Evolutionary conservation across 2,113 vertebrate genomes (phyloP).

Genomic region (Echinops telfairi): DNA sequence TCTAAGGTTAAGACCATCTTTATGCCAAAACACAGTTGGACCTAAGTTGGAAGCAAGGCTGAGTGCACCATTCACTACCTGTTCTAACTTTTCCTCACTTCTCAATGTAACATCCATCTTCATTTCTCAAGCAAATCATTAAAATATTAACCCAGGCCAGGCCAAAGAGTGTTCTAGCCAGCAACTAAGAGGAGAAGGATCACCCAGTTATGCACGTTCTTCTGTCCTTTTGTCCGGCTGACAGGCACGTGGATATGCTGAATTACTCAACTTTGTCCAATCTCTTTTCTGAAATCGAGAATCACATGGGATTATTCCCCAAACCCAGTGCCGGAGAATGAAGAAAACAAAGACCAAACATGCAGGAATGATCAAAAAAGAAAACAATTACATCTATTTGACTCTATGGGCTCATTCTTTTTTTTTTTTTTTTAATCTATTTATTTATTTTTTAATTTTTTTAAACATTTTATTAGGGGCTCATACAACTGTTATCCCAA

Average conservation of each 20-base stretch:
- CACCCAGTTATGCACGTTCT: background rate
- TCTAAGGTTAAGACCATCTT: background rate
- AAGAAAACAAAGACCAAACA: conserved; percentile 5
- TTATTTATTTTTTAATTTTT: no score
- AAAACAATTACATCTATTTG: no score
- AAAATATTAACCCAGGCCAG: background rate
- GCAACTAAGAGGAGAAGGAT: background rate
- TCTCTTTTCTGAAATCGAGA: background rate
- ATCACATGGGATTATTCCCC: background rate
- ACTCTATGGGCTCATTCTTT: no score
- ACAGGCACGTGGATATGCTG: background rate
- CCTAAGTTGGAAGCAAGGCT: background rate
- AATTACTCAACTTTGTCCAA: background rate
- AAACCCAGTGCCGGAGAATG: background rate
- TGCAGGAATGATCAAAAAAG: no score
- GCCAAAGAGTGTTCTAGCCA: background rate
- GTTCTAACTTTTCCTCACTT: background rate
- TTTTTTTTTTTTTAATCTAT: no score
- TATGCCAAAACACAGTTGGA: background rate
- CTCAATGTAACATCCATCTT: background rate
- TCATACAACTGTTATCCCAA: no score
- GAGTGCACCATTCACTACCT: background rate
- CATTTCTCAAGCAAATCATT: background rate
- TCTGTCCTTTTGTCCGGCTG: no score
- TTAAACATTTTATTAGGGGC: no score